Evolutionary conservation across 2,888 invertebrate genomes (phyloP), one percentile per base, ranked within the genome.

Genomic region (Priocnemis perturbator): DNA sequence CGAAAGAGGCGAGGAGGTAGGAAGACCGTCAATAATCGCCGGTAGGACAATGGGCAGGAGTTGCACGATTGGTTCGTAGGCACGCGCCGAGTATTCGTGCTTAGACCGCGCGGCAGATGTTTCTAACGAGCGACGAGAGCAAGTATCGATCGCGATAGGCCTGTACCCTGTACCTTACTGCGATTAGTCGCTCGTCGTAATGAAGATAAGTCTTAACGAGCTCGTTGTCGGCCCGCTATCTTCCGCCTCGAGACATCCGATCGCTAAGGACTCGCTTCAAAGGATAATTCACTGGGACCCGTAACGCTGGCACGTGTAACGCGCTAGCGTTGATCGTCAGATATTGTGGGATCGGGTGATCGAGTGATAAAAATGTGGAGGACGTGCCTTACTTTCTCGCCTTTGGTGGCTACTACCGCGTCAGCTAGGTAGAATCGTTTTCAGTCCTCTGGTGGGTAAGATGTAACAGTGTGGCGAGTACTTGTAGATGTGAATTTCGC

Each of bases 141-240:
- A 74, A 83, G 78, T 85, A 88, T 86, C 85, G 86, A 87, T 87
- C 85, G 81, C 81, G 86, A 85, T 87, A 86, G 83, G 82, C 79
- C 76, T 76, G 68, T 55, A 52, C 63, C 79, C 76, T 76, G 68
- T 55, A 52, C 63, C 66, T 61, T 57, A 53, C 53, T 47, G 52
- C 64, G 65, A 71, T 65, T 65, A 63, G 65, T 47, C 47, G 57
- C 47, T 50, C 58, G 19, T 60, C 60, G 52, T 64, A 69, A 73
- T 66, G 61, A 58, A 77, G 73, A 74, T 75, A 79, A 75, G 62
- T 72, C 60, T 50, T 71, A 62, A 71, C 57, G 62, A 64, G 56
- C 59, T 67, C 23, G 50, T 45, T 56, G 58, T 59, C 58, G 58
- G 37, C 58, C 44, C 44, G 58, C 44, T 58, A 44, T 58, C 58